Conservation (phyloP, 2,888 invertebrate species). For the Dryobotodes eremita region DNA sequence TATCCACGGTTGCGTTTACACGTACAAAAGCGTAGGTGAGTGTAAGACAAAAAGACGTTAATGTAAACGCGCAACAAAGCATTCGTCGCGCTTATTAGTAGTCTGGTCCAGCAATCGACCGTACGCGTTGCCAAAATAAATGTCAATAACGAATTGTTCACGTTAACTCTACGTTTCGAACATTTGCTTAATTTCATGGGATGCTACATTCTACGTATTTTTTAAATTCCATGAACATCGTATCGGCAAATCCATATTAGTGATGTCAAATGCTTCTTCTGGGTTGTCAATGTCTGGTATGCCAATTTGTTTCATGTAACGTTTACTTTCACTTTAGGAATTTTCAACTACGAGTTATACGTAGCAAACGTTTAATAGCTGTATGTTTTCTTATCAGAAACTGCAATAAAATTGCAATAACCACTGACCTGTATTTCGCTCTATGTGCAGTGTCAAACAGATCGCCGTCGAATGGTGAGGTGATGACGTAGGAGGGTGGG, state of each 20-base stretch:
- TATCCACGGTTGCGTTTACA: conserved; percentile 70
- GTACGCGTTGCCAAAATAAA: conserved; percentile 79
- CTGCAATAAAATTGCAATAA: conserved; percentile 35
- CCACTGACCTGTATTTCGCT: conserved; percentile 86
- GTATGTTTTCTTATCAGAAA: conserved; percentile 38
- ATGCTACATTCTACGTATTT: conserved; percentile 7
- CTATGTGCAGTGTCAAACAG: conserved; percentile 93
- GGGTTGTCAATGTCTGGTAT: background rate
- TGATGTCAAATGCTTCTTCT: conserved; percentile 5
- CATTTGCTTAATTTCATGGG: conserved; percentile 35
- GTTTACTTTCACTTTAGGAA: conserved; percentile 36
- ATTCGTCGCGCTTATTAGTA: conserved; percentile 73
- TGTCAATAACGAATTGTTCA: conserved; percentile 78
- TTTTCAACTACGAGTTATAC: conserved; percentile 17
- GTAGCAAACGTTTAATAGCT: conserved; percentile 4
- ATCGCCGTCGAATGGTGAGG: conserved; percentile 94
- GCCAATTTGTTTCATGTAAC: conserved; percentile 9
- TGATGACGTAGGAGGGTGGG: conserved; percentile 90
- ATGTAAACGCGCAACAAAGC: conserved; percentile 78
- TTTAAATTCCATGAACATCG: background rate
- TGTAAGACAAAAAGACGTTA: conserved; percentile 77
- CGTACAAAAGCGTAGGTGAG: conserved; percentile 75
- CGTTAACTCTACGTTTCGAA: conserved; percentile 65
- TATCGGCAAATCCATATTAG: background rate
- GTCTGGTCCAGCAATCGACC: conserved; percentile 70